Evolutionary conservation across 1,140 invertebrate species (phyloP).

Genomic region (Drosophila ambigua): DNA sequence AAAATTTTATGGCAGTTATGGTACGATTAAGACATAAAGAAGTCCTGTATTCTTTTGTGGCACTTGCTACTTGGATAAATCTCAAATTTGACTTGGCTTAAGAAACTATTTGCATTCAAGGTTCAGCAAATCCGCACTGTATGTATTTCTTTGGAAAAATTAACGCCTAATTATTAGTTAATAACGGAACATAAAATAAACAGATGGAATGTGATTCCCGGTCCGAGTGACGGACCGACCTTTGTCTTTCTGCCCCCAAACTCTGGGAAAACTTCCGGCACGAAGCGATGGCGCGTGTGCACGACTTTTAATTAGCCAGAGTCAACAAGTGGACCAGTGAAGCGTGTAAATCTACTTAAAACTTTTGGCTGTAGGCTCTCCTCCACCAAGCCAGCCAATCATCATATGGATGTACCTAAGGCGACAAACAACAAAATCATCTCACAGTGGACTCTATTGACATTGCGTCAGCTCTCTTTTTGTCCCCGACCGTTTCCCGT

Average conservation of each 20-base stretch:
- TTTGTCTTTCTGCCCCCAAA: slow-evolving; percentile 27
- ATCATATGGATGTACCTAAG: neutral
- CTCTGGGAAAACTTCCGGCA: slow-evolving; percentile 47
- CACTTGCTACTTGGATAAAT: too few relatives aligned
- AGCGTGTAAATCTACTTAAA: slow-evolving; percentile 62
- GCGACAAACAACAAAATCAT: slow-evolving; percentile 48
- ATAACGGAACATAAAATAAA: neutral
- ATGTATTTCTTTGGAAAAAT: too few relatives aligned
- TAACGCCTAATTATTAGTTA: neutral
- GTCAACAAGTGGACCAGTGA: slow-evolving; percentile 65
- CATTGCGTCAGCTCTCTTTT: slow-evolving; percentile 72
- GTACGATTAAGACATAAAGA: too few relatives aligned
- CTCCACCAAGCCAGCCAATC: neutral
- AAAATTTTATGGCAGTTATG: too few relatives aligned
- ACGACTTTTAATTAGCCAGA: slow-evolving; percentile 71
- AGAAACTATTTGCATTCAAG: too few relatives aligned
- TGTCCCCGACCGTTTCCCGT: slow-evolving; percentile 26
- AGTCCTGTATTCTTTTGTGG: too few relatives aligned
- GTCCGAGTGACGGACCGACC: slow-evolving; percentile 21
- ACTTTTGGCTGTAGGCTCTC: slow-evolving; percentile 33
- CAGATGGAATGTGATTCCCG: slow-evolving; percentile 13
- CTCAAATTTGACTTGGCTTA: too few relatives aligned
- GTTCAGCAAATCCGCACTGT: too few relatives aligned
- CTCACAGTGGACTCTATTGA: slow-evolving; percentile 49
- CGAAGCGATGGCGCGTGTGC: slow-evolving; percentile 31